Percentiles rank a stretch among this genome's conserved stretches.
phyloP scores from a whole-genome alignment of 2,888 invertebrate species.

The Myathropa florea region DNA sequence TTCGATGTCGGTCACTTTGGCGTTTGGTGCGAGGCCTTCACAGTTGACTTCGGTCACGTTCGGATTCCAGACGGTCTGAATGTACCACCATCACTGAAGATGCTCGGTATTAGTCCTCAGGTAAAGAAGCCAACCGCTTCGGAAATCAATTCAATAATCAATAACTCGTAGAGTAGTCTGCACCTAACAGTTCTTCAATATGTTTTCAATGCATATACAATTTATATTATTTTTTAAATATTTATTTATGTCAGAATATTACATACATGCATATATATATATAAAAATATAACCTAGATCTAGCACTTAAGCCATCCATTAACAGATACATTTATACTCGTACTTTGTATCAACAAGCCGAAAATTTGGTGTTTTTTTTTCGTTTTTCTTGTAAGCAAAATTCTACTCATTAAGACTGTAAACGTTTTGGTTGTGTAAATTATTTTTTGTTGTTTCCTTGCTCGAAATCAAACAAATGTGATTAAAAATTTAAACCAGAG shows the following conservation, averaged over 20 bases:
- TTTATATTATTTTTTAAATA: slow-evolving; percentile 48
- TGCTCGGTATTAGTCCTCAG: slow-evolving; percentile 97
- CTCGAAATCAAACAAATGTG: slow-evolving; percentile 50
- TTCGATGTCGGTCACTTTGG: slow-evolving; percentile 96
- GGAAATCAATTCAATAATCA: slow-evolving; percentile 73
- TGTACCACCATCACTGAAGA: slow-evolving; percentile 94
- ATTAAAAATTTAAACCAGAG: slow-evolving; percentile 24
- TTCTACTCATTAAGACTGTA: slow-evolving; percentile 48
- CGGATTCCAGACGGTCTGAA: slow-evolving; percentile 87
- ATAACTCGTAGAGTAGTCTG: slow-evolving; percentile 74
- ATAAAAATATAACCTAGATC: background rate
- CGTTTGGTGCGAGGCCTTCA: slow-evolving; percentile 96
- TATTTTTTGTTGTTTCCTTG: background rate
- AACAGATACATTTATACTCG: background rate
- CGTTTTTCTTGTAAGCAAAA: slow-evolving; percentile 12
- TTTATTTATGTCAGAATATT: slow-evolving; percentile 65
- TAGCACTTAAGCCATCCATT: background rate
- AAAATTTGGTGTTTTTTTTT: slow-evolving; percentile 32
- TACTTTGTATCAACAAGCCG: slow-evolving; percentile 1
- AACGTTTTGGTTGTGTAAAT: slow-evolving; percentile 57
- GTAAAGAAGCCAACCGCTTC: slow-evolving; percentile 83
- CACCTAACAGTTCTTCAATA: slow-evolving; percentile 44
- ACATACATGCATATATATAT: slow-evolving; percentile 9
- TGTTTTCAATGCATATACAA: slow-evolving; percentile 2
- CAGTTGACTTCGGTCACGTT: slow-evolving; percentile 95